phyloP scores from a whole-genome alignment of 2,888 invertebrate species.

The Tricholauxania praeusta region DNA sequence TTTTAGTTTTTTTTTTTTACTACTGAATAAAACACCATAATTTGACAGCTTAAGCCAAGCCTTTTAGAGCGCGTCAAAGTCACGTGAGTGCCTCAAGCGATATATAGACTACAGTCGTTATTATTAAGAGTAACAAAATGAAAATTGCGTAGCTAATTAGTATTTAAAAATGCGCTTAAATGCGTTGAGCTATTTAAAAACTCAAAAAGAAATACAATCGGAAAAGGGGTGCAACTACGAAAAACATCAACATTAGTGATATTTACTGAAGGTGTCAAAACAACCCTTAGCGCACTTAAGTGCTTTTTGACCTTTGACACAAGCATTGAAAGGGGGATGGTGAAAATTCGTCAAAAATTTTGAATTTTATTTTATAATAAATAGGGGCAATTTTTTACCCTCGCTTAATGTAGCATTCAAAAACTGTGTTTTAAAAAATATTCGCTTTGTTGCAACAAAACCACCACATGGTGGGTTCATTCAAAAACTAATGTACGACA shows the following conservation, averaged over 20 bases:
- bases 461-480: slow-evolving; percentile 24
- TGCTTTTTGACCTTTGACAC: slow-evolving; percentile 31
- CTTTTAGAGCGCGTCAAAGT: slow-evolving; percentile 13
- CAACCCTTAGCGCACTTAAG: slow-evolving; percentile 28
- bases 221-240: background rate
- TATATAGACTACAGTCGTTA: too few species aligned
- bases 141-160: slow-evolving; percentile 28
- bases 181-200: slow-evolving; percentile 7
- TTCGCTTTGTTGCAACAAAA: slow-evolving; percentile 19
- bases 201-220: background rate
- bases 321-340: background rate
- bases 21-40: background rate
- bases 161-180: slow-evolving; percentile 25
- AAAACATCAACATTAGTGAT: slow-evolving; percentile 16
- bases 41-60: slow-evolving; percentile 13
- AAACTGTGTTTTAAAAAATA: too few species aligned
- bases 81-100: background rate
- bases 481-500: background rate
- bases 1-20: too few species aligned
- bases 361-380: background rate
- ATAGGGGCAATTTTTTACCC: slow-evolving; percentile 11
- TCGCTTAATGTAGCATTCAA: background rate
- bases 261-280: slow-evolving; percentile 23
- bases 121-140: background rate
- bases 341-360: background rate